Conservation (phyloP, 1,140 invertebrate species). For the Magallana ariakensis region DNA sequence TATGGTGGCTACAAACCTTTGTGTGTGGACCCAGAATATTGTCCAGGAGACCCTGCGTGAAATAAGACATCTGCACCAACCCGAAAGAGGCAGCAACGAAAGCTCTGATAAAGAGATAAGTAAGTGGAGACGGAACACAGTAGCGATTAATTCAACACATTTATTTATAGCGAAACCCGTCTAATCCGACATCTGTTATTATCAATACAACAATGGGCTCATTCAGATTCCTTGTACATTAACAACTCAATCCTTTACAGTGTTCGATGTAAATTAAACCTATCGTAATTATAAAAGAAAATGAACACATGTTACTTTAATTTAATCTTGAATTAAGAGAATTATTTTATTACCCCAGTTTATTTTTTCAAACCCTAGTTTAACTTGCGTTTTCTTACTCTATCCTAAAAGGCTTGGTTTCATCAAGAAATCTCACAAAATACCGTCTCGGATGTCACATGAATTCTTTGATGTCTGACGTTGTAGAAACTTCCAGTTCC, state of each 20-base stretch:
- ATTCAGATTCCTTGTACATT: not conserved
- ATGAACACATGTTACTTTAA: no score
- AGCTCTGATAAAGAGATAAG: not conserved
- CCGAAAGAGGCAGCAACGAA: not conserved
- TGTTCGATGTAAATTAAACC: no score
- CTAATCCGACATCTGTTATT: not conserved
- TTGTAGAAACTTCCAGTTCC: constrained; percentile 80
- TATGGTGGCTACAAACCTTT: constrained; percentile 96
- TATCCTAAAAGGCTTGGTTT: not conserved
- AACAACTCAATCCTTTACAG: not conserved
- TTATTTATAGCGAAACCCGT: not conserved
- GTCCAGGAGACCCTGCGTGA: constrained; percentile 66
- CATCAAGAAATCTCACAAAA: not conserved
- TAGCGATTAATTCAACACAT: not conserved
- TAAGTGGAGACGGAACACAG: not conserved
- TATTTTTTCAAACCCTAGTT: not conserved
- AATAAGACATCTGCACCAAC: constrained; percentile 39
- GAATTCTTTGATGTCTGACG: constrained; percentile 58
- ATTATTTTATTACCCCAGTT: not conserved
- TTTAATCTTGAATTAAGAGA: no score
- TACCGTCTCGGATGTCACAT: not conserved
- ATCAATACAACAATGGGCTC: not conserved
- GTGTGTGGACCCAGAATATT: constrained; percentile 85
- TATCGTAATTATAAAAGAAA: no score
- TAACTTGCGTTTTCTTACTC: not conserved